Evolutionary conservation across 2,113 vertebrate genomes (phyloP), one percentile per base, ranked within the genome.

Genomic region (Ahaetulla prasina): DNA sequence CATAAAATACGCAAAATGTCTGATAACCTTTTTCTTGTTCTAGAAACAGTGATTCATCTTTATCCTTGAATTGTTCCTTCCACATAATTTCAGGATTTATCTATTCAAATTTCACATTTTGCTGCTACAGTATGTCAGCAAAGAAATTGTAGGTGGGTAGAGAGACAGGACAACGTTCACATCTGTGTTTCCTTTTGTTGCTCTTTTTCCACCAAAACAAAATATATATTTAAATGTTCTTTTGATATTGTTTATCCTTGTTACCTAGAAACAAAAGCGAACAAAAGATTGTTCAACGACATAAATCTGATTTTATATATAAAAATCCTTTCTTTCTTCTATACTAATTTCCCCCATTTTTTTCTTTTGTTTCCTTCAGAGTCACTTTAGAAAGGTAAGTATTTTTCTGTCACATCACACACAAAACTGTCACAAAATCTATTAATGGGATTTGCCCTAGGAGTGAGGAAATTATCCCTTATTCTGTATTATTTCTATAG

Each of bases 101-200:
- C 95, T 96, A 96, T 97, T 97, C 95, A 96, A 97, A 96, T 96
- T 94, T 96, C 94, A 96, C 94, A 94, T 94, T 96, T 95, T 95
- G 93, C 95, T 95, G 94, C 95, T 95, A 39, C 35, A 39, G 6
- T 39, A 91, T 91, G 94, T 93, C 94, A 88, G 35, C 20, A 47
- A 88, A 47, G 43, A 55, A 89, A n/a, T 80, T 80, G 74, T 80
- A n/a, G 20, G 27, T 74, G 57, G 47, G 16, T 50, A 23, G 30
- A 49, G 39, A 89, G 91, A 18, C 87, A 92, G 91, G 89, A 94
- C 52, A 23, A 14, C 27, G 39, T 90, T 96, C 97, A 96, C 96
- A 95, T 94, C 92, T 88, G 85, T 95, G 84, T 90, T 95, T 95
- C 91, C 92, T 94, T 93, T 92, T 52, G 8, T 91, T 95, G 30